Conservation (phyloP, 2,888 invertebrate genomes). For the Oxycera nigricornis region DNA sequence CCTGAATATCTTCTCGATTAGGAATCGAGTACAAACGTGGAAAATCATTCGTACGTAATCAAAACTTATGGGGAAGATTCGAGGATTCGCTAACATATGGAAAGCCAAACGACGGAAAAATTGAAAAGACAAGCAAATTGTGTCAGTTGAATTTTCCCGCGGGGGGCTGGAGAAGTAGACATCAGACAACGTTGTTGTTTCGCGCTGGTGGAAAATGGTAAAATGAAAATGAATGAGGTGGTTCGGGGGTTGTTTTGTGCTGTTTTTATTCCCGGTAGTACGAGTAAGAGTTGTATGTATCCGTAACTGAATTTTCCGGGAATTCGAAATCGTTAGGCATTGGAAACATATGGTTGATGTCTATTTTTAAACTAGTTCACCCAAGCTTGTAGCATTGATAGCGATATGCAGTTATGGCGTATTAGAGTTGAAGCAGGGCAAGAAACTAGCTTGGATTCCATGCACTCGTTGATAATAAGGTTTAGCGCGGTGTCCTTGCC, state of each 20-base stretch:
- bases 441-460: too few species aligned
- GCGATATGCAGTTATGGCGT: not conserved
- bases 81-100: slow-evolving; percentile 15
- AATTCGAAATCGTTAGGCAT: not conserved
- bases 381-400: too few species aligned
- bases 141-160: not conserved
- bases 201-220: not conserved
- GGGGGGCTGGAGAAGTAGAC: not conserved
- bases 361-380: not conserved
- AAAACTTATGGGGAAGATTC: not conserved
- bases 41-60: not conserved
- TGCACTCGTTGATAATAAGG: too few species aligned
- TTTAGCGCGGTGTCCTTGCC: not conserved
- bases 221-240: not conserved
- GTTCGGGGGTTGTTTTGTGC: not conserved
- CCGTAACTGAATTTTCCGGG: not conserved
- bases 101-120: not conserved
- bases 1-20: not conserved
- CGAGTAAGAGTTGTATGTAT: not conserved
- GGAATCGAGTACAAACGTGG: not conserved
- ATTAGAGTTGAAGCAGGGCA: not conserved
- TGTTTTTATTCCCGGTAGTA: not conserved
- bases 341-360: not conserved
- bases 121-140: not conserved
- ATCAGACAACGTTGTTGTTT: not conserved